A percentile compares a stretch with the other conserved stretches of the same genome.
Evolutionary conservation across 2,888 invertebrate species (phyloP).

Genomic region (Polydrusus cervinus): DNA sequence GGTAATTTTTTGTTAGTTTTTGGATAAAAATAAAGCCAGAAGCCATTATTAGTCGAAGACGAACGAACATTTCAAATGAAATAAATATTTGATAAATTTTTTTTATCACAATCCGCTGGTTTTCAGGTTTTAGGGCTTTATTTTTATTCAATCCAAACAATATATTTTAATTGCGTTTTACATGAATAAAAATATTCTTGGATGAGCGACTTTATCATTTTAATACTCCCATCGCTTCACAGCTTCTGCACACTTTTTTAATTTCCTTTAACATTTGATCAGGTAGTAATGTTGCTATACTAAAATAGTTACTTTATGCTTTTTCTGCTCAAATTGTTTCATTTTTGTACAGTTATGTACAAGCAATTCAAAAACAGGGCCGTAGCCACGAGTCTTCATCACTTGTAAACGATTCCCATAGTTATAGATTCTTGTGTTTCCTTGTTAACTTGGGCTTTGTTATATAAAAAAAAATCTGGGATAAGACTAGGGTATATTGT

Average conservation of each 20-base stretch:
- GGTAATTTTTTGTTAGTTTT: conserved; percentile 72
- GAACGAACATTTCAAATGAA: too few relatives aligned
- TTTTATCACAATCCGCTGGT: too few relatives aligned
- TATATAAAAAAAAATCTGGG: too few relatives aligned
- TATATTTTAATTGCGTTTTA: conserved; percentile 4
- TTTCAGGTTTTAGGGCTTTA: conserved; percentile 1
- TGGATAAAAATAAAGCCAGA: conserved; percentile 4
- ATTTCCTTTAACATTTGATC: conserved; percentile 11
- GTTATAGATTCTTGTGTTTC: too few relatives aligned
- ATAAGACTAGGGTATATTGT: too few relatives aligned
- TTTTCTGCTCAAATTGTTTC: conserved; percentile 19
- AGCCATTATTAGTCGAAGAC: too few relatives aligned
- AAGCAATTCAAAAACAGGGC: too few relatives aligned
- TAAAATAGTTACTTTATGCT: not conserved
- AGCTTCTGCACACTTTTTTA: conserved; percentile 12
- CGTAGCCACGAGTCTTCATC: too few relatives aligned
- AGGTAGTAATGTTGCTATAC: conserved; percentile 5
- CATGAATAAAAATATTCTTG: not conserved
- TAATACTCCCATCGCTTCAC: conserved; percentile 15
- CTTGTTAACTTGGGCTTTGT: too few relatives aligned
- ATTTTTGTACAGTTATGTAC: conserved; percentile 5
- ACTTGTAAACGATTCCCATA: too few relatives aligned
- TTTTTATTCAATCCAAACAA: conserved; percentile 7
- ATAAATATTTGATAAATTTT: not conserved
- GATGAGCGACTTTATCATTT: conserved; percentile 19